These are phyloP conservation scores for Adelosebastes latens DNA, from an alignment of 2,797 vertebrate species.

Conservation along the genomic window DNA sequence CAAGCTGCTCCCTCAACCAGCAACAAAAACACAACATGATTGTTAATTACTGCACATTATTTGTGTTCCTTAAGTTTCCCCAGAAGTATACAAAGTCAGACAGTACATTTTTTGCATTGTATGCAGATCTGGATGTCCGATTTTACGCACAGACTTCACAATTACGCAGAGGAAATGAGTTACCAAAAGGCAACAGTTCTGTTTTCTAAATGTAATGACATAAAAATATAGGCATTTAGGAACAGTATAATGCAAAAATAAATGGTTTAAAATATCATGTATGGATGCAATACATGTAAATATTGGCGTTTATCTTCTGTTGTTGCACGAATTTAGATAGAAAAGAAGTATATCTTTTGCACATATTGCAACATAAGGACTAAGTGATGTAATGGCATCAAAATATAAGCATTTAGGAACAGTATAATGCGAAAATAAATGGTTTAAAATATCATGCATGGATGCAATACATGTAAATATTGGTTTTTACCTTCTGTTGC, in stretches of 20 bases:
- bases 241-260: accelerated
- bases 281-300: neutral
- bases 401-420: neutral
- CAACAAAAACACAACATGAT: neutral
- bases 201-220: neutral
- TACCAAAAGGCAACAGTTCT: neutral
- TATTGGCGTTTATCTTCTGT: neutral
- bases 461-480: neutral
- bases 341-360: neutral
- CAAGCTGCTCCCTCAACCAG: neutral
- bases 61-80: neutral
- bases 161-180: neutral
- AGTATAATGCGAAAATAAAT: neutral
- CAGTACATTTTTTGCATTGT: neutral
- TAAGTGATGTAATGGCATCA: neutral
- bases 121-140: neutral
- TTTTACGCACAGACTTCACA: neutral
- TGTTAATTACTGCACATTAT: neutral
- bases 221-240: neutral
- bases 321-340: neutral
- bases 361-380: neutral
- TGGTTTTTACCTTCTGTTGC: neutral
- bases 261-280: neutral
- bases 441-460: neutral
- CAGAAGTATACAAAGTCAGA: accelerated